These are phyloP conservation scores for Bellardia pandia DNA, from an alignment of 2,888 invertebrate genomes.

Conservation along the genomic window DNA sequence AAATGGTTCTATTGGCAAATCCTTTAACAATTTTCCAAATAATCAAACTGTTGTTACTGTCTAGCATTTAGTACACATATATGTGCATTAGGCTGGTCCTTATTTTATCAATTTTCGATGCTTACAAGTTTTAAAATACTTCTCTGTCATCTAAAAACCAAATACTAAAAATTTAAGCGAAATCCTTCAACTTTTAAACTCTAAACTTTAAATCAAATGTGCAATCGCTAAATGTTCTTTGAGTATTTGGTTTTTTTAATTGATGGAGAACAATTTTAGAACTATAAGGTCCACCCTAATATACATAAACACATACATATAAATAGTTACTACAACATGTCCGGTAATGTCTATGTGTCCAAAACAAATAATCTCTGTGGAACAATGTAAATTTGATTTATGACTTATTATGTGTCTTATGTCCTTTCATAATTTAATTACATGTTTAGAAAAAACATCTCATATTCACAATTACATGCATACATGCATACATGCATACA, in stretches of 20 bases:
- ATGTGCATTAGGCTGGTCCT: background rate
- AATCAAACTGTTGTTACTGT: conserved; percentile 57
- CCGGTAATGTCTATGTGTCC: conserved; percentile 55
- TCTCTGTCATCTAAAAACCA: too few relatives aligned
- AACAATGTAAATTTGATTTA: conserved; percentile 82
- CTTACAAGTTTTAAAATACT: too few relatives aligned
- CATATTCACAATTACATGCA: background rate
- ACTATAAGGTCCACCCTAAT: background rate
- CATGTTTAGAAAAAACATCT: conserved; percentile 70
- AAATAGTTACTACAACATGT: conserved; percentile 9
- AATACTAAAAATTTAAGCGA: too few relatives aligned
- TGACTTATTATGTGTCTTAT: conserved; percentile 83
- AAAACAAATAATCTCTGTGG: conserved; percentile 75
- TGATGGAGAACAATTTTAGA: background rate
- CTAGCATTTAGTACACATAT: conserved; percentile 23
- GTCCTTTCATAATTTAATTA: conserved; percentile 83
- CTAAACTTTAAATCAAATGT: too few relatives aligned
- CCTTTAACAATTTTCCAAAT: conserved; percentile 44
- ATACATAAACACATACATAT: background rate
- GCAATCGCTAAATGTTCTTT: too few relatives aligned
- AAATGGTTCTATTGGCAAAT: background rate
- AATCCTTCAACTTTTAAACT: too few relatives aligned
- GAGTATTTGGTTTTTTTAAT: too few relatives aligned
- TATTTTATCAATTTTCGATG: too few relatives aligned
- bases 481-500: background rate